phyloP scores from a whole-genome alignment of 2,113 vertebrate genomes.

The Plectropomus leopardus region DNA sequence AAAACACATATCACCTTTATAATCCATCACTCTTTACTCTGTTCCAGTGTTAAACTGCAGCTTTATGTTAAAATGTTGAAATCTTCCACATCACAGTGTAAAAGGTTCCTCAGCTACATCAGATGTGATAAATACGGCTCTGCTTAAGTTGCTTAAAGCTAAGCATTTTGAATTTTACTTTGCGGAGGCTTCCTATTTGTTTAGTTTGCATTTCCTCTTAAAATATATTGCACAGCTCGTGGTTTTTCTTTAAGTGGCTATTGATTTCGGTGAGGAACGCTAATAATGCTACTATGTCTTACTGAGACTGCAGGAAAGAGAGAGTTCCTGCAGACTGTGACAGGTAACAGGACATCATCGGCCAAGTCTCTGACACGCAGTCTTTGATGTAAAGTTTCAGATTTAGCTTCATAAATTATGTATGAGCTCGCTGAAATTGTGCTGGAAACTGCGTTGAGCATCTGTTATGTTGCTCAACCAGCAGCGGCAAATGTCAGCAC shows the following conservation, averaged over 20 bases:
- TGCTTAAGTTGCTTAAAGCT: neutral
- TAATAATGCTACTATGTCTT: constrained; percentile 38
- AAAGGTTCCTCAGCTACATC: neutral
- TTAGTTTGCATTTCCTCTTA: neutral
- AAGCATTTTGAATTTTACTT: neutral
- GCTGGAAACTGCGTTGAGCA: constrained; percentile 46
- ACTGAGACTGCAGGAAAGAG: neutral
- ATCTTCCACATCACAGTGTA: neutral
- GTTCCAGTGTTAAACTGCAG: neutral
- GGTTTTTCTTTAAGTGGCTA: constrained; percentile 27
- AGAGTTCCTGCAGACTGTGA: constrained; percentile 1
- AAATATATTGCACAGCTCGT: constrained; percentile 6
- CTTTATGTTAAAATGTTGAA: neutral
- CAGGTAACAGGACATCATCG: constrained; percentile 3
- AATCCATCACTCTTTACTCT: neutral
- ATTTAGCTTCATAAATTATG: constrained; percentile 65
- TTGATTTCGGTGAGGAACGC: constrained; percentile 36
- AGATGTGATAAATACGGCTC: neutral
- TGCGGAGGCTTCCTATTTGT: neutral
- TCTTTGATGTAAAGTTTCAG: constrained; percentile 65
- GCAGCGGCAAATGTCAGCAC: constrained; percentile 25
- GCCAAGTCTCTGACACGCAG: neutral
- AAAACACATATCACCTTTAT: neutral
- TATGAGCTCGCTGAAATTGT: constrained; percentile 37
- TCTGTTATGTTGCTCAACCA: constrained; percentile 45